Conservation (phyloP, 2,888 invertebrate species). For the Zygogramma bicolorata region DNA sequence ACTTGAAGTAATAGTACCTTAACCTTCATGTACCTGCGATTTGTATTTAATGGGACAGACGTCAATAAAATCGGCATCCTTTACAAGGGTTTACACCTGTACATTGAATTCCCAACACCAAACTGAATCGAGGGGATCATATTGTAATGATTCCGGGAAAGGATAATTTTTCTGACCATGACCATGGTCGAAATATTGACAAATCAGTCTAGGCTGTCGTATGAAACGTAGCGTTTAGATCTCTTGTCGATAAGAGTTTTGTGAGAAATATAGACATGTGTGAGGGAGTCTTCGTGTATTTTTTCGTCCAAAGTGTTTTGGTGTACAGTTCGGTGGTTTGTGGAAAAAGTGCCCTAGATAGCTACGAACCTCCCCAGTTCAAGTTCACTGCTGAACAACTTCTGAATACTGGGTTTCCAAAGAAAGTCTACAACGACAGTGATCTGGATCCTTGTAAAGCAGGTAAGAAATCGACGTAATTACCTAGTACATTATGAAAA, state of each 20-base stretch:
- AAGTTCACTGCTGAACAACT: constrained; percentile 77
- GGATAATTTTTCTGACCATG: background rate
- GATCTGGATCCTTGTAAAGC: constrained; percentile 91
- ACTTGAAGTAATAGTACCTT: background rate
- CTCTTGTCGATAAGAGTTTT: background rate
- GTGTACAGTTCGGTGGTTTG: background rate
- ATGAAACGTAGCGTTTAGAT: background rate
- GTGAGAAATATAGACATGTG: background rate
- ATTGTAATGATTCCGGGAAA: background rate
- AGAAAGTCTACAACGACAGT: constrained; percentile 78
- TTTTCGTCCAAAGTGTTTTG: background rate
- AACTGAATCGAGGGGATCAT: background rate
- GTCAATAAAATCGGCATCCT: background rate
- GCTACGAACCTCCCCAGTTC: constrained; percentile 6
- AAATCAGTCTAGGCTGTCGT: background rate
- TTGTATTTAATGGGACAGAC: background rate
- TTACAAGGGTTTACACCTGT: background rate
- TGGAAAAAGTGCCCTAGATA: background rate
- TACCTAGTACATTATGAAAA: no score
- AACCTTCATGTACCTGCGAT: background rate
- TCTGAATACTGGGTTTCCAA: constrained; percentile 74
- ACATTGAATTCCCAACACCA: background rate
- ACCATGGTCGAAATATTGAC: background rate
- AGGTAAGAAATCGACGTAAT: constrained; percentile 71
- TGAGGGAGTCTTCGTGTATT: background rate